Conservation (phyloP, 2,888 invertebrate species). For the Drosophila quinaria region DNA sequence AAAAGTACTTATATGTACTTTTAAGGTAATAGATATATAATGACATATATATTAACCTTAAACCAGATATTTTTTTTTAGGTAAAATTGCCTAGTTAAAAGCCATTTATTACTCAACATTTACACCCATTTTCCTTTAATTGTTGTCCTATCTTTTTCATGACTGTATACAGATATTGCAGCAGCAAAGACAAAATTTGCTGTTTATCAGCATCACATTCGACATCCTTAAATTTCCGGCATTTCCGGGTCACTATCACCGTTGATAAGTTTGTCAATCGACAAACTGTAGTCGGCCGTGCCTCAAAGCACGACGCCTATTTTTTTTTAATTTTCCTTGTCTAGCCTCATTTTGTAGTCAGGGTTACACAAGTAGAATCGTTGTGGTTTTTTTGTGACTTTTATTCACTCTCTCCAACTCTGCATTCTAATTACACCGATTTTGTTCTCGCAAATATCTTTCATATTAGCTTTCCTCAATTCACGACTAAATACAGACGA, state of each 20-base stretch:
- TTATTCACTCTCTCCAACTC: background rate
- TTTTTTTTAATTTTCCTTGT: constrained; percentile 16
- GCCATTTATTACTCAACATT: too few relatives aligned
- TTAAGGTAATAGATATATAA: too few relatives aligned
- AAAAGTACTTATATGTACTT: too few relatives aligned
- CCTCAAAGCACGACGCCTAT: background rate
- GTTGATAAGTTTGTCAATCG: constrained; percentile 3
- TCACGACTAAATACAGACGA: background rate
- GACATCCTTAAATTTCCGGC: constrained; percentile 1
- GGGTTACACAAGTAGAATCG: constrained; percentile 11
- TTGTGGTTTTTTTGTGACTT: background rate
- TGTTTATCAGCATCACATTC: background rate
- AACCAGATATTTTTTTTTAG: too few relatives aligned
- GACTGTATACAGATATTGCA: too few relatives aligned
- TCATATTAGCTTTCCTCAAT: constrained; percentile 12
- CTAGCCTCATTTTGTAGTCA: constrained; percentile 17
- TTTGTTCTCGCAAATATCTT: constrained; percentile 24
- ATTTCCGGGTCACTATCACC: constrained; percentile 1
- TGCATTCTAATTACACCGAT: constrained; percentile 30
- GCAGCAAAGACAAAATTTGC: too few relatives aligned
- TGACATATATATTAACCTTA: too few relatives aligned
- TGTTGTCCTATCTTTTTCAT: too few relatives aligned
- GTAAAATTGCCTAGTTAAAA: too few relatives aligned
- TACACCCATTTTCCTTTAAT: too few relatives aligned
- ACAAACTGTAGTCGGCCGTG: constrained; percentile 12